A percentile compares a stretch with the other conserved stretches of the same genome.
These are phyloP conservation scores for Chaetodon trifasciatus DNA, from an alignment of 2,797 vertebrate genomes.

Conservation along the genomic window DNA sequence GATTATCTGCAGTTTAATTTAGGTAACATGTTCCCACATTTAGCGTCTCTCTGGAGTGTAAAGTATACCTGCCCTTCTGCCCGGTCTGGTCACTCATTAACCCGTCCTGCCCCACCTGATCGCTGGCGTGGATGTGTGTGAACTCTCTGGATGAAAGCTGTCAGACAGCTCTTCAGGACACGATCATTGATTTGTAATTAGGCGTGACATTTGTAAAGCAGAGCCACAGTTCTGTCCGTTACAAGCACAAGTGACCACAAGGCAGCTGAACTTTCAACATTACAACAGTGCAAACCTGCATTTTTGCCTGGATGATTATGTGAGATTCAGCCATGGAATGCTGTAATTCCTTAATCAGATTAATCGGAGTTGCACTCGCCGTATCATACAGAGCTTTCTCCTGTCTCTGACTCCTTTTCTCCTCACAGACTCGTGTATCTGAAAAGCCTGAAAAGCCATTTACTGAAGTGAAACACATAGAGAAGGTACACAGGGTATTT, in stretches of 20 bases:
- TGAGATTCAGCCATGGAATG: conserved; percentile 79
- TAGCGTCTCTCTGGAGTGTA: conserved; percentile 14
- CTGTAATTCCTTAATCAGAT: conserved; percentile 87
- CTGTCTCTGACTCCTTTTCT: conserved; percentile 39
- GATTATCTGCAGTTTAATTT: conserved; percentile 37
- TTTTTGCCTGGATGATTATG: conserved; percentile 65
- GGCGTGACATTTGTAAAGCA: conserved; percentile 9
- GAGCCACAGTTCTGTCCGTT: not conserved
- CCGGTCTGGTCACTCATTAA: conserved; percentile 76
- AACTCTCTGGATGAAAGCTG: conserved; percentile 13
- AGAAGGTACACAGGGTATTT: conserved; percentile 12
- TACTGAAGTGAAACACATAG: not conserved
- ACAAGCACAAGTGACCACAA: conserved; percentile 23
- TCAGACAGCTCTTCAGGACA: not conserved
- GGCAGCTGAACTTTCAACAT: conserved; percentile 47
- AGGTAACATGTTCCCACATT: conserved; percentile 29
- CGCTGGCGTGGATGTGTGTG: conserved; percentile 18
- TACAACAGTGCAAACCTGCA: conserved; percentile 60
- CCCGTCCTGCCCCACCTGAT: conserved; percentile 46
- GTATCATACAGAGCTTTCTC: conserved; percentile 58
- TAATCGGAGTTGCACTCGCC: conserved; percentile 72
- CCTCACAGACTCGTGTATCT: conserved; percentile 15
- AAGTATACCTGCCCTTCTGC: conserved; percentile 61
- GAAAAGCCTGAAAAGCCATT: conserved; percentile 11
- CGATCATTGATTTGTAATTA: conserved; percentile 33